phyloP scores from a whole-genome alignment of 2,888 invertebrate species.

The Orthosia incerta region DNA sequence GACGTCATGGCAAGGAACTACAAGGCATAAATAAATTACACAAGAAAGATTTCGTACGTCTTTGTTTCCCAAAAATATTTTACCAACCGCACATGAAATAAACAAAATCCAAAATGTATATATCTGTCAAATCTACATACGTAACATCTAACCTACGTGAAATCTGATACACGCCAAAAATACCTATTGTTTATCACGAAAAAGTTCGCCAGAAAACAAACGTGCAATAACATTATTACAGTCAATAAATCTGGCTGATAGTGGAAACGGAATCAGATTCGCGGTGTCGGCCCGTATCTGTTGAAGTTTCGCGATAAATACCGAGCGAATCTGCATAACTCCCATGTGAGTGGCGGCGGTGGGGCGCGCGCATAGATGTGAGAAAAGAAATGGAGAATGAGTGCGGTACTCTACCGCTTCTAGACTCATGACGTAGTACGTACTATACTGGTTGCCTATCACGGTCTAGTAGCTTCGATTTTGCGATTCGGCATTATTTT shows the following conservation, averaged over 20 bases:
- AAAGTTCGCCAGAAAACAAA: slow-evolving; percentile 60
- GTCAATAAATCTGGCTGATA: slow-evolving; percentile 85
- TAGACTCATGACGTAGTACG: background rate
- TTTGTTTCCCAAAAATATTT: slow-evolving; percentile 45
- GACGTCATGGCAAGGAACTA: background rate
- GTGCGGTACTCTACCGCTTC: slow-evolving; percentile 10
- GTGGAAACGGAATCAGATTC: slow-evolving; percentile 89
- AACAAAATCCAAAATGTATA: slow-evolving; percentile 51
- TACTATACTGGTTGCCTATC: no score
- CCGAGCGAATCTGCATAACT: slow-evolving; percentile 88
- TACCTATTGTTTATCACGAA: slow-evolving; percentile 68
- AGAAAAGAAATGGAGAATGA: background rate
- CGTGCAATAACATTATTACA: slow-evolving; percentile 76
- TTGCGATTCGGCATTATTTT: no score
- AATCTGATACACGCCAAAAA: slow-evolving; percentile 67
- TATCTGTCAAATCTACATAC: slow-evolving; percentile 62
- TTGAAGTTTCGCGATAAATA: slow-evolving; percentile 90
- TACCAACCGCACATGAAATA: slow-evolving; percentile 31
- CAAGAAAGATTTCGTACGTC: slow-evolving; percentile 27
- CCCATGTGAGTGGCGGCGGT: slow-evolving; percentile 81
- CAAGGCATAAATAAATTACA: slow-evolving; percentile 25
- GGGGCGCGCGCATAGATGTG: slow-evolving; percentile 66
- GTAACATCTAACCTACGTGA: slow-evolving; percentile 51
- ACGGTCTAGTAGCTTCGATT: no score
- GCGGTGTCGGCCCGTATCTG: slow-evolving; percentile 89